These are phyloP conservation scores for Sparidentex hasta DNA, from an alignment of 2,797 vertebrate species.

Conservation along the genomic window DNA sequence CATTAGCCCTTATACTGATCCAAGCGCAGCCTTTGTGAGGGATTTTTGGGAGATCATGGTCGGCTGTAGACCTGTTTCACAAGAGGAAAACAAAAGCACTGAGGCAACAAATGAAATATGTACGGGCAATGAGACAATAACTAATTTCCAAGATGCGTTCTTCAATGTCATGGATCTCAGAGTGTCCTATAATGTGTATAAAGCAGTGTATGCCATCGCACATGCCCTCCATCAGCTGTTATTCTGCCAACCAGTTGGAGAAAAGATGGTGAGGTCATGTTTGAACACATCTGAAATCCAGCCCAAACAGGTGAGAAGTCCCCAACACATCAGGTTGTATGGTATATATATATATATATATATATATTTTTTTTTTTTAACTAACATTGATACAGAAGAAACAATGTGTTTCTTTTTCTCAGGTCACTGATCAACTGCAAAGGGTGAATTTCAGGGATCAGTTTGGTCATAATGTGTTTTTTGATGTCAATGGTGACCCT, in stretches of 20 bases:
- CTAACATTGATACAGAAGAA: no score
- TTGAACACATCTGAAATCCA: slow-evolving; percentile 74
- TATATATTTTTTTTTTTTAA: no score
- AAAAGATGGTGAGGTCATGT: slow-evolving; percentile 52
- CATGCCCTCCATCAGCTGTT: slow-evolving; percentile 82
- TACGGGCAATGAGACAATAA: slow-evolving; percentile 75
- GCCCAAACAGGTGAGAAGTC: slow-evolving; percentile 71
- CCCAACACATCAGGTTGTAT: neutral
- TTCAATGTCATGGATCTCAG: slow-evolving; percentile 84
- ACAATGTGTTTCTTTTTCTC: neutral
- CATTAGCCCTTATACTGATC: slow-evolving; percentile 73
- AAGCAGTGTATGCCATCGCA: slow-evolving; percentile 85
- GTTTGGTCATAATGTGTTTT: slow-evolving; percentile 81
- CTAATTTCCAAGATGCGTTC: slow-evolving; percentile 70
- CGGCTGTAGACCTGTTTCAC: slow-evolving; percentile 72
- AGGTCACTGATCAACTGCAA: slow-evolving; percentile 79
- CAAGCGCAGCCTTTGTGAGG: slow-evolving; percentile 71
- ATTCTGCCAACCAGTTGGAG: slow-evolving; percentile 68
- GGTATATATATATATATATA: no score
- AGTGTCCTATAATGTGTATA: slow-evolving; percentile 86
- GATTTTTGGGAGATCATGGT: slow-evolving; percentile 83
- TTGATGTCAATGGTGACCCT: slow-evolving; percentile 84
- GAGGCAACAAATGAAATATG: slow-evolving; percentile 57
- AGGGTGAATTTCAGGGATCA: slow-evolving; percentile 76
- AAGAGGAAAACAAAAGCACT: neutral